phyloP scores from a whole-genome alignment of 2,888 invertebrate species.

The Eupithecia vulgata region DNA sequence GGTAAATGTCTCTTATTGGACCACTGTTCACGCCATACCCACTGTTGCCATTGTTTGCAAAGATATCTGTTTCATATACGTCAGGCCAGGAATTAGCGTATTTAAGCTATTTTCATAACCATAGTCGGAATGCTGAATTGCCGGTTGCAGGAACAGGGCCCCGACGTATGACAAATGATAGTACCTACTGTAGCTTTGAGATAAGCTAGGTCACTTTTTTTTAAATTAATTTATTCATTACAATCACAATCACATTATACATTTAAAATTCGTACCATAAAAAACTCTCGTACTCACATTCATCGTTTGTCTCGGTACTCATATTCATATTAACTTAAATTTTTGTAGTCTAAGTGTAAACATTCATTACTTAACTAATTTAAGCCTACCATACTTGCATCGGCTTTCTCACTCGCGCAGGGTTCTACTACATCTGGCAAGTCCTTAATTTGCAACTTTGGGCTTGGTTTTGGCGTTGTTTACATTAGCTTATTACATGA shows the following conservation, averaged over 20 bases:
- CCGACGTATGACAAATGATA: conserved; percentile 67
- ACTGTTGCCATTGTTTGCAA: background rate
- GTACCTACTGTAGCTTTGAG: conserved; percentile 49
- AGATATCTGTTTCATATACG: background rate
- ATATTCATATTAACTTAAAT: too few relatives aligned
- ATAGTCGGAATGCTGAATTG: conserved; percentile 35
- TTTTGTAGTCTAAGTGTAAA: too few relatives aligned
- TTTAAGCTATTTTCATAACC: conserved; percentile 36
- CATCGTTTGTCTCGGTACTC: too few relatives aligned
- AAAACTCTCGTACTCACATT: too few relatives aligned
- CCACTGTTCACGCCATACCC: background rate
- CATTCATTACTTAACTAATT: too few relatives aligned
- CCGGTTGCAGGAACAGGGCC: conserved; percentile 49
- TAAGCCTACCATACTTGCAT: too few relatives aligned
- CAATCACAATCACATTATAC: too few relatives aligned
- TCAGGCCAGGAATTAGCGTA: conserved; percentile 21
- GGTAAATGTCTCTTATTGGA: background rate
- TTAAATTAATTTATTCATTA: too few relatives aligned
- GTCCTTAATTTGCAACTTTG: background rate
- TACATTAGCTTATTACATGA: background rate
- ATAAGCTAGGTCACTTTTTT: conserved; percentile 24
- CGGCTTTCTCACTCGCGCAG: too few relatives aligned
- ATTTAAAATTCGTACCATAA: too few relatives aligned
- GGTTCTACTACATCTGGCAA: background rate
- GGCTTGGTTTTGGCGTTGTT: background rate